Conservation (phyloP, 1,140 invertebrate species). For the Nephila pilipes region DNA sequence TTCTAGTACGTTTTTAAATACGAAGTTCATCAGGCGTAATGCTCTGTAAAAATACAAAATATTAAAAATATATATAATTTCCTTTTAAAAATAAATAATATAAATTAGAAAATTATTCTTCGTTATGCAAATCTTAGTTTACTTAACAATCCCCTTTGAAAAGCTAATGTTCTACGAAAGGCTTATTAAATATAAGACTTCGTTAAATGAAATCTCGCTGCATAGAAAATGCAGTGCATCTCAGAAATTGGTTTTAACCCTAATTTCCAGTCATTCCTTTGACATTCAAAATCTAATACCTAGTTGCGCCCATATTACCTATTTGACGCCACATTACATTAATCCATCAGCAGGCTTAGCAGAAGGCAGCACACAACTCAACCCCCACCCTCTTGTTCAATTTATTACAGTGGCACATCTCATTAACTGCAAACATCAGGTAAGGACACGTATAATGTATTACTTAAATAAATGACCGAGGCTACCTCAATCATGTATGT, state of each 20-base stretch:
- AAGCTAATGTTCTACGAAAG: background rate
- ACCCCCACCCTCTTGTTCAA: background rate
- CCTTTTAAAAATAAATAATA: too few relatives aligned
- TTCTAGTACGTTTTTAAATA: too few relatives aligned
- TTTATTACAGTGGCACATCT: slow-evolving; percentile 39
- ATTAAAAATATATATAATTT: too few relatives aligned
- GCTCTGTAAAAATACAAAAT: too few relatives aligned
- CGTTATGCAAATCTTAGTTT: too few relatives aligned
- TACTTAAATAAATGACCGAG: slow-evolving; percentile 17
- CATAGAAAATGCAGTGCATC: background rate
- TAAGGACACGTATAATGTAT: slow-evolving; percentile 34
- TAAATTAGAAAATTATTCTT: too few relatives aligned
- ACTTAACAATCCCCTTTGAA: background rate
- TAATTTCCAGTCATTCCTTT: background rate
- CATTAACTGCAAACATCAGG: slow-evolving; percentile 48
- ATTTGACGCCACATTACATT: slow-evolving; percentile 4
- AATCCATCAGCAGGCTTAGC: slow-evolving; percentile 12
- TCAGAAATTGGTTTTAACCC: background rate
- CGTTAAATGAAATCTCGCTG: background rate
- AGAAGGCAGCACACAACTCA: background rate
- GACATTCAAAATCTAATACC: slow-evolving; percentile 1
- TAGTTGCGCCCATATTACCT: background rate
- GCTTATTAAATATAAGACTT: background rate
- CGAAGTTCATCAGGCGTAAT: too few relatives aligned
- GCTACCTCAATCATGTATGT: slow-evolving; percentile 18